Conservation (phyloP, 2,797 vertebrate species). For the Dipus sagitta region DNA sequence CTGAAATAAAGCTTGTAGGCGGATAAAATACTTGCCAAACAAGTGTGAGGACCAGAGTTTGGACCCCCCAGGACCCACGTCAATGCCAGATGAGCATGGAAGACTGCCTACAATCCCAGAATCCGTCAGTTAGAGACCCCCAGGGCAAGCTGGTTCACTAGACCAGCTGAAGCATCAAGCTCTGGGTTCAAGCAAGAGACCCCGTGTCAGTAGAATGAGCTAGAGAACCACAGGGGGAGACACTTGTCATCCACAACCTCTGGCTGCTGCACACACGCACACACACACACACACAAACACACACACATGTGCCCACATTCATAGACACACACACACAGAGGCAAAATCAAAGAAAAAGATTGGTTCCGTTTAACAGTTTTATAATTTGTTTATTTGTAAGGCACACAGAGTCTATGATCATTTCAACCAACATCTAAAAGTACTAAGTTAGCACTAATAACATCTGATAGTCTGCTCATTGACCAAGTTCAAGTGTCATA, state of each 20-base stretch:
- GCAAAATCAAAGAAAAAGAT: not conserved
- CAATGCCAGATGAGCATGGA: too few species aligned
- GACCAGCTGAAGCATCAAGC: too few species aligned
- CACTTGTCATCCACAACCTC: too few species aligned
- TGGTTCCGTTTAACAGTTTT: not conserved
- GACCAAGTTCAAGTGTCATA: not conserved
- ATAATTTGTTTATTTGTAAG: constrained; percentile 66
- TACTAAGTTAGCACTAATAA: not conserved
- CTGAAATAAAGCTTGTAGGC: too few species aligned
- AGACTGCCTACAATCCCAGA: too few species aligned
- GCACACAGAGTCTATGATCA: constrained; percentile 26
- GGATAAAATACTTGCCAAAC: not conserved
- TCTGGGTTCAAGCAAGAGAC: not conserved
- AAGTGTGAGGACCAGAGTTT: not conserved
- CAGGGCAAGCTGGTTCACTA: not conserved
- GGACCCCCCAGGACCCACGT: not conserved
- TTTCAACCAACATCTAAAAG: not conserved
- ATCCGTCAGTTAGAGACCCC: not conserved
- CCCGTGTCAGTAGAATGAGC: not conserved
- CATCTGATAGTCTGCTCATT: not conserved
- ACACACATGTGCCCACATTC: too few species aligned
- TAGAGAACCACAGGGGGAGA: too few species aligned
- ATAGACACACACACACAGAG: not conserved
- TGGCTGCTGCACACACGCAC: too few species aligned
- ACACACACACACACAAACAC: too few species aligned